Evolutionary conservation across 2,797 vertebrate species (phyloP).

Genomic region (Typhlichthys subterraneus): DNA sequence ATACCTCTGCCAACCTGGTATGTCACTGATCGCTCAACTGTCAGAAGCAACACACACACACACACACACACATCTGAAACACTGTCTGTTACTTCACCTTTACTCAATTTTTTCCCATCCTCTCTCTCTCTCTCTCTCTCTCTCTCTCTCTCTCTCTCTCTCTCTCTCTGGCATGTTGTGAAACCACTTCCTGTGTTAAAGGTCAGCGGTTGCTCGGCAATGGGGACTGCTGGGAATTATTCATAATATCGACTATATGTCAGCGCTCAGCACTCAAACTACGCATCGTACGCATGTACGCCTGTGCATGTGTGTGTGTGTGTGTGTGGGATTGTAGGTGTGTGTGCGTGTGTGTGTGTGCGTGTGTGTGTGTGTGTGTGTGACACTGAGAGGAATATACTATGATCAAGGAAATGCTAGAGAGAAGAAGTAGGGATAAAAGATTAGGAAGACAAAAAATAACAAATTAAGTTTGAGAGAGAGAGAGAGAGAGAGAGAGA

Average conservation of each 20-base stretch:
- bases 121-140: conserved; percentile 2
- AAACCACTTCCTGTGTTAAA: conserved; percentile 83
- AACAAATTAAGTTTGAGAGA: not conserved
- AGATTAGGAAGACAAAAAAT: not conserved
- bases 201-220: conserved; percentile 89
- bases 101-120: conserved; percentile 25
- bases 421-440: conserved; percentile 3
- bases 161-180: conserved; percentile 39
- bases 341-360: conserved; percentile 1
- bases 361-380: conserved; percentile 1
- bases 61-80: not conserved
- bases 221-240: conserved; percentile 91
- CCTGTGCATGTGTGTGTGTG: not conserved
- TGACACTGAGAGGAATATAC: conserved; percentile 13
- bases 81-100: conserved; percentile 32
- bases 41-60: conserved; percentile 40
- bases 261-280: conserved; percentile 76
- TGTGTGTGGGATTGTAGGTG: conserved; percentile 8
- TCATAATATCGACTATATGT: conserved; percentile 97
- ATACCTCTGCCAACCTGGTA: conserved; percentile 72
- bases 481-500: conserved; percentile 1
- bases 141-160: conserved; percentile 6
- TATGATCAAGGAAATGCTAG: conserved; percentile 11
- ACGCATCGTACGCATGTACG: conserved; percentile 22
- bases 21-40: conserved; percentile 72